Conservation (phyloP, 1,140 invertebrate species). For the Drosophila ironensis region DNA sequence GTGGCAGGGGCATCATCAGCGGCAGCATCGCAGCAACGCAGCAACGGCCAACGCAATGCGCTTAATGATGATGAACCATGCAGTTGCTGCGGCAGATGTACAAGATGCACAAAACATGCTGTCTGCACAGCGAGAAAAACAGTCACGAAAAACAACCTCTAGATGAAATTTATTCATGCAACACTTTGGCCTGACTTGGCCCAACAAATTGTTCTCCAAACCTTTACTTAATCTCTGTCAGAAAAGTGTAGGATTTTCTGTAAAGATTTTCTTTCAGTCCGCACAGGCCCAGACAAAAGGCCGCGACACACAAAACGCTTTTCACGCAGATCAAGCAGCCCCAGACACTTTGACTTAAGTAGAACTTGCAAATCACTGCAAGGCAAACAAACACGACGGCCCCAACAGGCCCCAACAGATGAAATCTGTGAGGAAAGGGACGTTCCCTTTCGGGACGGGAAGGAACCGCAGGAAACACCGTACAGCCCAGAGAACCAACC, state of each 20-base stretch:
- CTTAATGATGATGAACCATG: constrained; percentile 74
- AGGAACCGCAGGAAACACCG: too few relatives aligned
- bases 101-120: constrained; percentile 19
- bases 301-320: constrained; percentile 53
- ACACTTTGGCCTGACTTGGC: too few relatives aligned
- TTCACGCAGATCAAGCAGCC: constrained; percentile 59
- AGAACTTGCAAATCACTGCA: constrained; percentile 77
- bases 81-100: constrained; percentile 29
- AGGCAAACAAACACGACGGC: constrained; percentile 72
- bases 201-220: too few relatives aligned
- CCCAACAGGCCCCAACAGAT: neutral
- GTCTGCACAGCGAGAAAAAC: neutral
- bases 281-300: constrained; percentile 29
- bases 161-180: too few relatives aligned
- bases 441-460: neutral
- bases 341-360: constrained; percentile 68
- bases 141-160: too few relatives aligned
- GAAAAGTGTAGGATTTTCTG: too few relatives aligned
- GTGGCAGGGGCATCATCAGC: too few relatives aligned
- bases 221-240: too few relatives aligned
- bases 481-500: neutral
- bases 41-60: constrained; percentile 47
- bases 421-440: too few relatives aligned
- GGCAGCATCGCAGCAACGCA: constrained; percentile 4
- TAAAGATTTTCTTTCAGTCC: constrained; percentile 2